Percentiles rank a stretch among this genome's conserved stretches.
These are phyloP conservation scores for Lemur catta DNA, from an alignment of 2,797 vertebrate species.

Conservation along the genomic window DNA sequence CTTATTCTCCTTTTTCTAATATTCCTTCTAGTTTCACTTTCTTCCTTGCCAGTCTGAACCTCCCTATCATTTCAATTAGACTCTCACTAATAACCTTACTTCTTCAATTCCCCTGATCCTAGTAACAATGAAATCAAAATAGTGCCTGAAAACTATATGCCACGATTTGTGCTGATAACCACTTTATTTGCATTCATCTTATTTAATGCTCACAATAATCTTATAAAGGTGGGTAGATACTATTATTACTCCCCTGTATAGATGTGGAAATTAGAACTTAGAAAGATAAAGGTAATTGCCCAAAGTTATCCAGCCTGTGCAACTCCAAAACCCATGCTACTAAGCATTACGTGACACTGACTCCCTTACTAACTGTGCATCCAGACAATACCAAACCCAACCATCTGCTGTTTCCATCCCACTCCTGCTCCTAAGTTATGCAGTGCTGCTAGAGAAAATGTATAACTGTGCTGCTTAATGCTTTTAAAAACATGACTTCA, in stretches of 20 bases:
- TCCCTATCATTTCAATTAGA: not conserved
- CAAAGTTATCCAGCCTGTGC: not conserved
- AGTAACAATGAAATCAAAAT: not conserved
- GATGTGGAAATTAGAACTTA: not conserved
- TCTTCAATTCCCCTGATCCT: not conserved
- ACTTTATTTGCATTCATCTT: not conserved
- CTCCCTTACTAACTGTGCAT: not conserved
- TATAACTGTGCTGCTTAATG: not conserved
- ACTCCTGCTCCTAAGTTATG: not conserved
- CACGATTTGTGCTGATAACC: not conserved
- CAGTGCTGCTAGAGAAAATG: not conserved
- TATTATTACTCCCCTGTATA: not conserved
- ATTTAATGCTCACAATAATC: not conserved
- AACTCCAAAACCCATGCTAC: not conserved
- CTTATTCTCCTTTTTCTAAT: constrained; percentile 19
- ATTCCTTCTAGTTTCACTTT: not conserved
- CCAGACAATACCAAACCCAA: not conserved
- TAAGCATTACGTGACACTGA: not conserved
- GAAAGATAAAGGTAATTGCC: not conserved
- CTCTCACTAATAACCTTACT: not conserved
- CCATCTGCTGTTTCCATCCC: not conserved
- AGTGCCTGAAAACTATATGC: not conserved
- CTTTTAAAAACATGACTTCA: not conserved
- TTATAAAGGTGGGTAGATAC: not conserved
- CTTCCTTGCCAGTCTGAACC: not conserved